A percentile compares a stretch with the other conserved stretches of the same genome.
Evolutionary conservation across 2,888 invertebrate genomes (phyloP).

Genomic region (Opisthograptis luteolata): DNA sequence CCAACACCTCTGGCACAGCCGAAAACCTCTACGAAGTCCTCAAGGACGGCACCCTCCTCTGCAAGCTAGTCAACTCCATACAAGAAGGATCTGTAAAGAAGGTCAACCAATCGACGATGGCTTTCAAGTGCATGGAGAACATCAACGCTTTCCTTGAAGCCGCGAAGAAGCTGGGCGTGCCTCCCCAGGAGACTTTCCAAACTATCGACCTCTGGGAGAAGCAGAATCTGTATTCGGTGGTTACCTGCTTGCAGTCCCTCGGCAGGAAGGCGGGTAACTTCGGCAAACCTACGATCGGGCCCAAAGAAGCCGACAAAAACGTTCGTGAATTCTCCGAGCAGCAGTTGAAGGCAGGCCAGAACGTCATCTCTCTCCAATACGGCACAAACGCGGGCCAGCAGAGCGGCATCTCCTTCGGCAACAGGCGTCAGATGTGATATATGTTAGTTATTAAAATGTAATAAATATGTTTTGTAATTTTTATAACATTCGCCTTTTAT

Average conservation of each 20-base stretch:
- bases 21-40: conserved; percentile 95
- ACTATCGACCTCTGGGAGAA: conserved; percentile 99
- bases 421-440: conserved; percentile 96
- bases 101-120: conserved; percentile 94
- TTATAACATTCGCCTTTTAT: conserved; percentile 49
- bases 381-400: conserved; percentile 99
- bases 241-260: conserved; percentile 96
- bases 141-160: conserved; percentile 96
- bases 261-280: conserved; percentile 95
- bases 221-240: conserved; percentile 98
- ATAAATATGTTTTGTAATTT: conserved; percentile 64
- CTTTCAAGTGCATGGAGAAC: conserved; percentile 99
- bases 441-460: conserved; percentile 32
- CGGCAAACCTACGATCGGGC: conserved; percentile 95
- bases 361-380: conserved; percentile 97
- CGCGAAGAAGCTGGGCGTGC: conserved; percentile 94
- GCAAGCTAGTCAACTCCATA: conserved; percentile 94
- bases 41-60: conserved; percentile 95
- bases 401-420: conserved; percentile 97
- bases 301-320: conserved; percentile 98
- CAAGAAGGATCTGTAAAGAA: conserved; percentile 95
- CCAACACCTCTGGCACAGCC: conserved; percentile 93
- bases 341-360: conserved; percentile 95
- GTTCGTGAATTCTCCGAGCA: conserved; percentile 96
- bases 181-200: conserved; percentile 97